Evolutionary conservation across 2,113 vertebrate genomes (phyloP).

Genomic region (Eurypyga helias): DNA sequence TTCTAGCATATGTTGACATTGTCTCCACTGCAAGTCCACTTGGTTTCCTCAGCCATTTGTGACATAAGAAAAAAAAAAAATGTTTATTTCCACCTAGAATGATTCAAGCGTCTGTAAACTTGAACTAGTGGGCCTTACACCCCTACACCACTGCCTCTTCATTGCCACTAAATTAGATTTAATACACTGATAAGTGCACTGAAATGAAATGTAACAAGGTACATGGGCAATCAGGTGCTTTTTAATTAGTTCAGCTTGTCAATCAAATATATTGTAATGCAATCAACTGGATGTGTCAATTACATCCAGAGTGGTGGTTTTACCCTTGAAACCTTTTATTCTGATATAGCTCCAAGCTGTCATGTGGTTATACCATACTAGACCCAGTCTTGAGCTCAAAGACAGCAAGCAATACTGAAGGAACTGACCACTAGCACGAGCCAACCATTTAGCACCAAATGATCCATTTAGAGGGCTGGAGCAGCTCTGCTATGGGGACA

Average conservation of each 20-base stretch:
- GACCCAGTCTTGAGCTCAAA: background rate
- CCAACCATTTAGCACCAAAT: background rate
- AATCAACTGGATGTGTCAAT: conserved; percentile 37
- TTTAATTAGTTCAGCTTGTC: conserved; percentile 64
- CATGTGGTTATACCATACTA: background rate
- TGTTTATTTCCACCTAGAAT: background rate
- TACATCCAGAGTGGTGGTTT: background rate
- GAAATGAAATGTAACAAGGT: conserved; percentile 34
- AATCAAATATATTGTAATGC: conserved; percentile 30
- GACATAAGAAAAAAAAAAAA: background rate
- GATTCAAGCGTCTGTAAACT: background rate
- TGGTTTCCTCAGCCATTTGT: background rate
- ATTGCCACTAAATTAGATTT: conserved; percentile 35
- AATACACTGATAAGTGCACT: conserved; percentile 51
- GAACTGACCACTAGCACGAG: background rate
- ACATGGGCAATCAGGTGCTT: conserved; percentile 30
- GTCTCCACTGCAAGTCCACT: background rate
- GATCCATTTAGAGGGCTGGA: too few relatives aligned
- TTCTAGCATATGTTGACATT: background rate
- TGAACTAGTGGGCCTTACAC: background rate
- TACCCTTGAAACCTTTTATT: background rate
- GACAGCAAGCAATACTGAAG: fast-evolving
- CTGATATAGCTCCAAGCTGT: background rate
- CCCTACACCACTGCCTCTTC: conserved; percentile 21
- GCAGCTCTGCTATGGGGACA: too few relatives aligned